These are phyloP conservation scores for Argopecten irradians DNA, from an alignment of 1,140 invertebrate genomes.

Conservation along the genomic window DNA sequence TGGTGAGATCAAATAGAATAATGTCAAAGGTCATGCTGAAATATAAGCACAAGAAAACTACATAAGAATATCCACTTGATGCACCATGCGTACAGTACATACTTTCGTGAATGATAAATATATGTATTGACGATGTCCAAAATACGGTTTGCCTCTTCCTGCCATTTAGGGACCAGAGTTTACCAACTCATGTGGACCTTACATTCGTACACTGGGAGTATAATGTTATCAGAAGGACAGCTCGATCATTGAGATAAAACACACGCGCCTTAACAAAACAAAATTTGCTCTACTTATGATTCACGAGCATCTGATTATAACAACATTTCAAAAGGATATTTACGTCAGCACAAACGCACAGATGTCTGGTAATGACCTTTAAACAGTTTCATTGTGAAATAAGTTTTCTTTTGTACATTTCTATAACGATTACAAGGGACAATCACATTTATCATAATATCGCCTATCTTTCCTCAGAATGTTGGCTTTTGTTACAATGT, in stretches of 20 bases:
- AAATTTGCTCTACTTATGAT: background rate
- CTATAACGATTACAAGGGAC: background rate
- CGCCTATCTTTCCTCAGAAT: background rate
- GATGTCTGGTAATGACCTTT: background rate
- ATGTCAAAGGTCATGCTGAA: too few relatives aligned
- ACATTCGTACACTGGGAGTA: background rate
- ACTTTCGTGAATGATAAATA: too few relatives aligned
- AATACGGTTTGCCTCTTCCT: too few relatives aligned
- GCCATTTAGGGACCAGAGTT: too few relatives aligned
- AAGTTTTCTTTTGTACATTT: background rate
- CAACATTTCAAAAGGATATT: background rate
- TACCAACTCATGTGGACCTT: too few relatives aligned
- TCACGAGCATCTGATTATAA: background rate
- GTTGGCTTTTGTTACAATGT: background rate
- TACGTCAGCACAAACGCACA: background rate
- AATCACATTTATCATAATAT: background rate
- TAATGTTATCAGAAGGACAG: background rate
- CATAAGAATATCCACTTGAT: too few relatives aligned
- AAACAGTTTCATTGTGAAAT: background rate
- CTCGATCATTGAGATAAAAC: background rate
- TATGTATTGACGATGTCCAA: too few relatives aligned
- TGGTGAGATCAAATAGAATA: too few relatives aligned
- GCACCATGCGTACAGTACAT: too few relatives aligned
- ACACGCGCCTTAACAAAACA: background rate
- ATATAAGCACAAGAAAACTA: too few relatives aligned